Conservation (phyloP, 2,797 vertebrate species). For the Phrynocephalus forsythii region DNA sequence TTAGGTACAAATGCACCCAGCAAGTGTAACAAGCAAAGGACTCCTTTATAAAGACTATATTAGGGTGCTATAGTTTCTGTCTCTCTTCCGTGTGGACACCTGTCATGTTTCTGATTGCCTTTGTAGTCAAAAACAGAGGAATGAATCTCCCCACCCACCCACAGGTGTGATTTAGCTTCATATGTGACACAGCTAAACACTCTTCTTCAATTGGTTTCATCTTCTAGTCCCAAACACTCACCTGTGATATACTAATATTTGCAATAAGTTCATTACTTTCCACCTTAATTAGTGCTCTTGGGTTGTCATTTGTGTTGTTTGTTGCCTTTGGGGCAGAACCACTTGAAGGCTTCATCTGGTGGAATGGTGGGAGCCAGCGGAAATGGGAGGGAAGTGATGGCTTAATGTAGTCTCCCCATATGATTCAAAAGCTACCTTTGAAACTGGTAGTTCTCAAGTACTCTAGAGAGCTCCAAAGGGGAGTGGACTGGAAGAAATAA, state of each 20-base stretch:
- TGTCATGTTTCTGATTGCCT: background rate
- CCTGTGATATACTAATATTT: background rate
- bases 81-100: background rate
- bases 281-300: background rate
- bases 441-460: background rate
- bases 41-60: background rate
- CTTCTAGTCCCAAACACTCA: background rate
- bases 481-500: background rate
- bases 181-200: background rate
- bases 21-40: background rate
- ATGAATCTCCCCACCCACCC: background rate
- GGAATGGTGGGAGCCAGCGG: background rate
- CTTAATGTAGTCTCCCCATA: too few species aligned
- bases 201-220: background rate
- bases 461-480: background rate
- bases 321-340: background rate
- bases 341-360: background rate
- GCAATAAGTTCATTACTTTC: background rate
- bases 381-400: too few species aligned
- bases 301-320: background rate
- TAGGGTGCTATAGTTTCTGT: background rate
- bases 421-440: background rate
- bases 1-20: background rate
- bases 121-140: background rate
- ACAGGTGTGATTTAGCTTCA: background rate